Base-by-base conservation (phyloP, 92 coral and sea anemone species). In the Heliopora coerulea region DNA sequence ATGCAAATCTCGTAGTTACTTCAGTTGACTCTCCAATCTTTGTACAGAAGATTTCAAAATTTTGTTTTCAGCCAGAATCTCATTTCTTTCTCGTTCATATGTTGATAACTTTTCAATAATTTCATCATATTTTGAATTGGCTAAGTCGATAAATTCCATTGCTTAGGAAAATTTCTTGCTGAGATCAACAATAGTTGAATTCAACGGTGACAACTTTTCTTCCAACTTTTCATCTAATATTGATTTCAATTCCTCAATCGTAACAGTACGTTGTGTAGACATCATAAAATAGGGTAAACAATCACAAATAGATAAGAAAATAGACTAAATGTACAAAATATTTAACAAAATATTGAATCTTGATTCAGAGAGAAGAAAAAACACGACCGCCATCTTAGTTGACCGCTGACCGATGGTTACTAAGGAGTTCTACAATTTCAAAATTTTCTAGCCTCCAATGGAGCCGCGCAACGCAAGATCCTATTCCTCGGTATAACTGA, bases 91-190 rank as follows among this genome's bases (percentile, higher is more conserved):
- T 50, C 11, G 29, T 61, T 61, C 19, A 3, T 11, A 33, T 12
- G 48, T 0, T 1, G 30, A 2, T 33, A n/a, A 30, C 25, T 35
- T 30, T 5, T 17, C 4, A 5, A 50, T 5, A 3, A 62, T 18
- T 62, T 62, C 69, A 25, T 61, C 67, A 61, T 61, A 61, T 14
- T 61, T 61, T 1, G 32, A 8, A 24, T 61, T 61, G 14, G 67
- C 40, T 20, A 61, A 14, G 3, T 61, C 67, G 13, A 28, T 18
- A 13, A 61, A 61, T n/a, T 62, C 25, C 20, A 20, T 62, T 4
- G 29, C 4, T 37, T 62, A 44, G 2, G 18, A 21, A 0, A 62
- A 8, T 2, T 32, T 10, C 24, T 34, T 4, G 5, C 28, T 1
- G 9, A 62, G 50, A 1, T 62, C 69, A 12, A 10, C 20, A 32